These are phyloP conservation scores for Agelastica alni DNA, from an alignment of 2,888 invertebrate genomes.

Conservation along the genomic window DNA sequence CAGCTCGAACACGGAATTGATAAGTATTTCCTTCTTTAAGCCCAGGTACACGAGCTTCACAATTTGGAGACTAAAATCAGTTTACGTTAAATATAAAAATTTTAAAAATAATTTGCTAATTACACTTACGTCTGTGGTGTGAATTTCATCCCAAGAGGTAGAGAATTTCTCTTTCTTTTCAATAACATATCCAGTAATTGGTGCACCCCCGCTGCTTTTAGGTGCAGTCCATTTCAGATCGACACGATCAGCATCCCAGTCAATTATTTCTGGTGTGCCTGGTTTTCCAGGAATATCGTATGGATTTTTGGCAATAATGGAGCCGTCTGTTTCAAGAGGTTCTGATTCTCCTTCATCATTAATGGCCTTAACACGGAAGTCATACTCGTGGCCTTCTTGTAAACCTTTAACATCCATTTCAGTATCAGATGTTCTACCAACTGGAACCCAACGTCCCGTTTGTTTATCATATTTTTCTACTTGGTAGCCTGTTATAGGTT, in stretches of 20 bases:
- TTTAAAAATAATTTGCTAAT: background rate
- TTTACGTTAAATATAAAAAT: constrained; percentile 32
- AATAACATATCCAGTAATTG: constrained; percentile 83
- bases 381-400: constrained; percentile 90
- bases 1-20: constrained; percentile 92
- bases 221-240: constrained; percentile 84
- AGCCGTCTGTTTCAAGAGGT: constrained; percentile 87
- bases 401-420: constrained; percentile 88
- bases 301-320: constrained; percentile 94
- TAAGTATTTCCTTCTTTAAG: constrained; percentile 90
- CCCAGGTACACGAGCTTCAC: constrained; percentile 82
- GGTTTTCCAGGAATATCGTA: constrained; percentile 88
- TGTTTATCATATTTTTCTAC: constrained; percentile 92
- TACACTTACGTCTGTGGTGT: constrained; percentile 67
- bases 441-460: constrained; percentile 92
- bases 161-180: constrained; percentile 86
- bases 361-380: constrained; percentile 90
- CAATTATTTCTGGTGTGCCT: constrained; percentile 81
- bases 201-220: constrained; percentile 76
- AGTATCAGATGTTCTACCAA: constrained; percentile 83
- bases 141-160: constrained; percentile 79
- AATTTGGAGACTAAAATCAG: constrained; percentile 72
- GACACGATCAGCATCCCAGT: constrained; percentile 88
- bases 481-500: constrained; percentile 88
- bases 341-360: constrained; percentile 96